Percentiles rank a stretch among this genome's conserved stretches.
Conservation (phyloP, 2,888 invertebrate genomes). For the Eristalis intricaria region DNA sequence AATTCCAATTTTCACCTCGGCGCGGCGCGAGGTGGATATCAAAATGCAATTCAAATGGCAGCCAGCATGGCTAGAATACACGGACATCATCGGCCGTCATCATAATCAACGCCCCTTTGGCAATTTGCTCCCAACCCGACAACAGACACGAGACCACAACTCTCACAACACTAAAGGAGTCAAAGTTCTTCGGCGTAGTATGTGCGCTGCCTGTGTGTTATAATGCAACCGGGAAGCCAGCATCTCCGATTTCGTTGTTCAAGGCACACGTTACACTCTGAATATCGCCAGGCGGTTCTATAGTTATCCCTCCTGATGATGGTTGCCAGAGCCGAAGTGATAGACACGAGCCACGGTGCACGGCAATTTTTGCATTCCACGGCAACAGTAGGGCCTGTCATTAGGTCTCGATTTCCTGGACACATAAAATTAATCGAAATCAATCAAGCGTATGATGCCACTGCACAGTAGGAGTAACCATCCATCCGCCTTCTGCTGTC, state of each 20-base stretch:
- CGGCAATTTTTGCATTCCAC: slow-evolving; percentile 63
- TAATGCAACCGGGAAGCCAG: slow-evolving; percentile 48
- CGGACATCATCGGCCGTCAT: slow-evolving; percentile 42
- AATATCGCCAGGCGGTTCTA: slow-evolving; percentile 1
- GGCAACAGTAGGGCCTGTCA: slow-evolving; percentile 61
- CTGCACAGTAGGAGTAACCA: slow-evolving; percentile 39
- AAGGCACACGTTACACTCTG: slow-evolving; percentile 24
- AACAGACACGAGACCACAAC: slow-evolving; percentile 40
- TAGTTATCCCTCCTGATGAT: not conserved
- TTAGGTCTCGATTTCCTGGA: slow-evolving; percentile 71
- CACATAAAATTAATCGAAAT: slow-evolving; percentile 71
- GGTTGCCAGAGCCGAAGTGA: not conserved
- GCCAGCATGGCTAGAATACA: slow-evolving; percentile 3
- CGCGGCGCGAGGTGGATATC: slow-evolving; percentile 40
- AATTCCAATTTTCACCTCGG: slow-evolving; percentile 65
- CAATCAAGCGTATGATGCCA: slow-evolving; percentile 64
- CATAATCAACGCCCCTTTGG: slow-evolving; percentile 64
- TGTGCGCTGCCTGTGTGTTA: slow-evolving; percentile 2
- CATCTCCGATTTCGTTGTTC: slow-evolving; percentile 48
- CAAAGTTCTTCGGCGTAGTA: slow-evolving; percentile 52
- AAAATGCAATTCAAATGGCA: slow-evolving; percentile 58
- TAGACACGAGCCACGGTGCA: slow-evolving; percentile 59
- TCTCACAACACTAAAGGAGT: slow-evolving; percentile 39
- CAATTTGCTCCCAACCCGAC: slow-evolving; percentile 50
- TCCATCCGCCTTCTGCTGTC: not conserved